Percentiles rank a stretch among this genome's conserved stretches.
Conservation (phyloP, 1,140 invertebrate genomes). For the Bombus confusus region DNA sequence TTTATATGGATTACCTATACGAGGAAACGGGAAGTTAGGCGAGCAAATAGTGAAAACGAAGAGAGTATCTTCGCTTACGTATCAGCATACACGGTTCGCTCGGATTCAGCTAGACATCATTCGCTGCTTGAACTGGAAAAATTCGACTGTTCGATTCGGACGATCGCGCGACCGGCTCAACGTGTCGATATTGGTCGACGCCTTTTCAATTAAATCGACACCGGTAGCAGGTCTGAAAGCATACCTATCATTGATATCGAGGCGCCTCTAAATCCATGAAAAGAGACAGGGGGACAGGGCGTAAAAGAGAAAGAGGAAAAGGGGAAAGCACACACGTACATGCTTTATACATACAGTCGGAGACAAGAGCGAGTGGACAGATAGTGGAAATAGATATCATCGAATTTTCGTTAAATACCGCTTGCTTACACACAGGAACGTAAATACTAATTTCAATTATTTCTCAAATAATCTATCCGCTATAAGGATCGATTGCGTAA, state of each 20-base stretch:
- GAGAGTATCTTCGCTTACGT: background rate
- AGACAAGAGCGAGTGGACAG: too few relatives aligned
- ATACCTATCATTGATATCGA: conserved; percentile 37
- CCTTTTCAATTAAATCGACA: conserved; percentile 50
- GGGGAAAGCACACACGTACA: background rate
- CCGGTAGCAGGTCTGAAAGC: conserved; percentile 17
- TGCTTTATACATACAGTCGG: too few relatives aligned
- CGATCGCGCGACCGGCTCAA: conserved; percentile 26
- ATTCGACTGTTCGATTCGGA: background rate
- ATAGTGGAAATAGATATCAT: too few relatives aligned
- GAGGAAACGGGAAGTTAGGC: background rate
- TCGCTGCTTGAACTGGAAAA: background rate
- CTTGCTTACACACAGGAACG: too few relatives aligned
- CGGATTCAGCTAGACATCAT: background rate
- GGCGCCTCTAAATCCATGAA: conserved; percentile 28
- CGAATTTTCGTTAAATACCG: too few relatives aligned
- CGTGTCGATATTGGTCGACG: conserved; percentile 43
- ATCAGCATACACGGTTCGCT: background rate
- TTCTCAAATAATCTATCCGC: background rate
- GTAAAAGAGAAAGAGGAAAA: background rate
- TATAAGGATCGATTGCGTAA: too few relatives aligned
- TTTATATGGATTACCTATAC: background rate
- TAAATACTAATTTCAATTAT: too few relatives aligned
- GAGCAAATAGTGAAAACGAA: background rate
- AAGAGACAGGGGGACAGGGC: background rate